Conservation (phyloP, 1,140 invertebrate species). For the Leptoteleia sp. region DNA sequence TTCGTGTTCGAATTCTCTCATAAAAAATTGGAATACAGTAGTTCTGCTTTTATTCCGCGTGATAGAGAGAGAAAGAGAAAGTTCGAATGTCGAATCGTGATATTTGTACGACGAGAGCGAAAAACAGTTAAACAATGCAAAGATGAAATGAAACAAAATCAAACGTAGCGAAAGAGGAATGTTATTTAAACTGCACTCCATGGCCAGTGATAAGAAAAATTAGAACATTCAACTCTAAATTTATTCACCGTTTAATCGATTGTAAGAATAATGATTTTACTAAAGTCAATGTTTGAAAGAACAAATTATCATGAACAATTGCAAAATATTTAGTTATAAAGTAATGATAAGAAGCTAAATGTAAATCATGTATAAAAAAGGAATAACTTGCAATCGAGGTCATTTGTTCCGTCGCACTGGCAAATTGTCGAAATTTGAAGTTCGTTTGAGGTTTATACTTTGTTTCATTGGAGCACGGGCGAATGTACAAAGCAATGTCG, state of each 20-base stretch:
- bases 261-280: too few species aligned
- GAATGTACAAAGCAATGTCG: conserved; percentile 82
- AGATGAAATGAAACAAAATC: conserved; percentile 43
- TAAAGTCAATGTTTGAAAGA: too few species aligned
- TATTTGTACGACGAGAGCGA: conserved; percentile 6
- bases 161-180: conserved; percentile 14
- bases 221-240: background rate
- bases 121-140: conserved; percentile 4
- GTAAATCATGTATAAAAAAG: too few species aligned
- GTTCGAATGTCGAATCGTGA: conserved; percentile 31
- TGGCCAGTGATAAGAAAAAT: conserved; percentile 26
- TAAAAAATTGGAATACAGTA: conserved; percentile 59
- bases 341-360: too few species aligned
- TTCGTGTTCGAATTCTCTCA: conserved; percentile 29
- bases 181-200: conserved; percentile 1
- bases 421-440: conserved; percentile 39
- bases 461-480: conserved; percentile 81
- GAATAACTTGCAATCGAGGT: too few species aligned
- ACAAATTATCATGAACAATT: too few species aligned
- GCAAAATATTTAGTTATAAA: too few species aligned
- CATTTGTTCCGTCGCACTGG: conserved; percentile 15
- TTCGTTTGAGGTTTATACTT: conserved; percentile 74
- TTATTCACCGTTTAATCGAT: background rate
- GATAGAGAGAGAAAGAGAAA: conserved; percentile 37
- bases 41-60: conserved; percentile 30